phyloP scores from a whole-genome alignment of 30 jellyfish, hydroid and myxozoan genomes.

The Chrysaora quinquecirrha region DNA sequence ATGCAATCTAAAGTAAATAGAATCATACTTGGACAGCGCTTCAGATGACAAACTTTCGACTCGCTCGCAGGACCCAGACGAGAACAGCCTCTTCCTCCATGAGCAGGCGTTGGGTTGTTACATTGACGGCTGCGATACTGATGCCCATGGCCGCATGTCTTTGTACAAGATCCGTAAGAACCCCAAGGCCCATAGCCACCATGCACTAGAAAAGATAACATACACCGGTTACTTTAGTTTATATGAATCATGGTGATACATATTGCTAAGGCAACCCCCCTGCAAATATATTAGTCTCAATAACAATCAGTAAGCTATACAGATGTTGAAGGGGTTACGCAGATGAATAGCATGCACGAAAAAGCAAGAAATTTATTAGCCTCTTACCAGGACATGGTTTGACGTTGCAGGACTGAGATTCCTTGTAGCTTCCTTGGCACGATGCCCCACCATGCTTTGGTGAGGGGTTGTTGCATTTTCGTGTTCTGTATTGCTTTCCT shows the following conservation, averaged over 20 bases:
- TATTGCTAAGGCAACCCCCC: too few relatives aligned
- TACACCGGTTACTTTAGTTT: too few relatives aligned
- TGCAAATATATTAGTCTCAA: too few relatives aligned
- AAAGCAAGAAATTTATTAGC: too few relatives aligned
- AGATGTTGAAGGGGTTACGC: too few relatives aligned
- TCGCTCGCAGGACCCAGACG: slow-evolving; percentile 24
- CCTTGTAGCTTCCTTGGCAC: slow-evolving; percentile 29
- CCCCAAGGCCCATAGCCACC: slow-evolving; percentile 81
- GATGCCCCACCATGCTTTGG: slow-evolving; percentile 56
- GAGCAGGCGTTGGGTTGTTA: slow-evolving; percentile 58
- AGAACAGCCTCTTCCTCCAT: slow-evolving; percentile 59
- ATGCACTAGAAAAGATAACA: slow-evolving; percentile 33
- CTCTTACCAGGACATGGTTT: slow-evolving; percentile 71
- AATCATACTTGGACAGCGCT: slow-evolving; percentile 69
- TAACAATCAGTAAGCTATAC: too few relatives aligned
- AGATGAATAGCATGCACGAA: too few relatives aligned
- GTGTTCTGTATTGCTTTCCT: slow-evolving; percentile 56
- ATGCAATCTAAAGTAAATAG: too few relatives aligned
- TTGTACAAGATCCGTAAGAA: slow-evolving; percentile 38
- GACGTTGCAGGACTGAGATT: slow-evolving; percentile 33
- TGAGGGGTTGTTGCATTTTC: slow-evolving; percentile 65
- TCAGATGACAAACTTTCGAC: slow-evolving; percentile 12
- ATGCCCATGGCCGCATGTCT: slow-evolving; percentile 63
- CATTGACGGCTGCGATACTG: slow-evolving; percentile 51
- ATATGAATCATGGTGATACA: too few relatives aligned